Base-by-base conservation (phyloP, 2,113 vertebrate species). In the Camelus dromedarius region DNA sequence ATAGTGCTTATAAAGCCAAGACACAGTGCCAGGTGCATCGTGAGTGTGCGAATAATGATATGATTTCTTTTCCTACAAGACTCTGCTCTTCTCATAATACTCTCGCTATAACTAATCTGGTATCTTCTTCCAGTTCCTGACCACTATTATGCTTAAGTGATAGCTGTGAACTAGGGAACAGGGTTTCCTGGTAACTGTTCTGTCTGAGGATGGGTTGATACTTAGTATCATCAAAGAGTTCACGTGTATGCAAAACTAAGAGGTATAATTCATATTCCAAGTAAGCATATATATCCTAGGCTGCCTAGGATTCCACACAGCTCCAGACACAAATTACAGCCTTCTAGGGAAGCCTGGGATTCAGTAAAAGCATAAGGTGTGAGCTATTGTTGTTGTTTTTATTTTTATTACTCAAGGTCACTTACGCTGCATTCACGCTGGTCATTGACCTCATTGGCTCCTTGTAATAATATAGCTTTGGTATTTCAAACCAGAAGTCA, bases 381-480 rank as follows among this genome's bases (percentile, higher is more conserved):
- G 24, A 93, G n/a, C 42, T 58, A 56, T 91, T 86, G 73, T 58
- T 82, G 24, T 46, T 32, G 11, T 28, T 88, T 76, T 52, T 73
- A 32, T 67, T 89, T 83, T 67, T 83, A 76, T 77, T 64, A 86
- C 46, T 93, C 15, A 76, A 79, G 58, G 48, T 76, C 80, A 80
- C 6, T 60, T 85, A 76, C 1, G 22, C 14, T 32, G 24, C 28
- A 94, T 42, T 75, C 2, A 35, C 30, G 22, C 22, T 22, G 72
- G 10, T 88, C 70, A 62, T 48, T 54, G 48, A 81, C 20, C 16
- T 11, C 35, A 32, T 8, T 91, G 64, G 26, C 60, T 54, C 15
- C 35, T 3, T 90, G n/a, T 62, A 70, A 80, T 38, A n/a, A 26
- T 32, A 16, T 69, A 15, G 42, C 22, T 79, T 93, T 96, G 72